Evolutionary conservation across 2,888 invertebrate genomes (phyloP).

Genomic region (Pandemis heparana): DNA sequence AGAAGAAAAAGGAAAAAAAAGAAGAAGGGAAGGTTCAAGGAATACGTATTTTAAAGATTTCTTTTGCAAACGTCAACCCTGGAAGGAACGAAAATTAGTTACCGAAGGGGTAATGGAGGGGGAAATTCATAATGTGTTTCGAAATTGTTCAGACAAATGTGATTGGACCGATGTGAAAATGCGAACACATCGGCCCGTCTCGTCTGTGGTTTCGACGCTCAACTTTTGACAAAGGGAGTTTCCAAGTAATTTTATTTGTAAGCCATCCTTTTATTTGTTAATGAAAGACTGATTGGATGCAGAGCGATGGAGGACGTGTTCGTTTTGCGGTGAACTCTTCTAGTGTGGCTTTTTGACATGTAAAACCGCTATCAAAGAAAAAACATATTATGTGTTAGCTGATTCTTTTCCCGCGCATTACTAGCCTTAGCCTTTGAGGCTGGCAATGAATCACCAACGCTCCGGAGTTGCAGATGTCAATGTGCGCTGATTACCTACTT

Average conservation of each 20-base stretch:
- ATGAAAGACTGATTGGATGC: constrained; percentile 8
- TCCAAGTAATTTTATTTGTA: constrained; percentile 29
- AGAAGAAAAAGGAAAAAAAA: too few relatives aligned
- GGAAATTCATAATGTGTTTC: constrained; percentile 36
- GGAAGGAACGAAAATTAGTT: constrained; percentile 12
- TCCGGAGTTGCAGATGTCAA: too few relatives aligned
- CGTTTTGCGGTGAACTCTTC: too few relatives aligned
- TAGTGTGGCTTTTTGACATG: too few relatives aligned
- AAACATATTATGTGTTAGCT: too few relatives aligned
- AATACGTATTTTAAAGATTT: neutral
- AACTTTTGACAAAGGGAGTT: constrained; percentile 32
- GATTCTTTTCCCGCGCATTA: too few relatives aligned
- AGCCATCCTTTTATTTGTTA: constrained; percentile 11
- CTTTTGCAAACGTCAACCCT: neutral
- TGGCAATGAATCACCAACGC: too few relatives aligned
- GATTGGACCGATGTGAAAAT: constrained; percentile 22
- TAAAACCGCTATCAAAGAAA: too few relatives aligned
- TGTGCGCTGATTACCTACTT: too few relatives aligned
- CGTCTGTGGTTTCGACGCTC: constrained; percentile 18
- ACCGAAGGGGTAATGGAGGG: constrained; percentile 26
- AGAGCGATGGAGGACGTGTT: constrained; percentile 11
- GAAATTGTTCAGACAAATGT: constrained; percentile 32
- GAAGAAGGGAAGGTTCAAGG: too few relatives aligned
- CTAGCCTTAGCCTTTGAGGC: too few relatives aligned
- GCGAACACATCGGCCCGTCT: constrained; percentile 3